These are phyloP conservation scores for Salvelinus sp. DNA, from an alignment of 2,113 vertebrate genomes.

Conservation along the genomic window DNA sequence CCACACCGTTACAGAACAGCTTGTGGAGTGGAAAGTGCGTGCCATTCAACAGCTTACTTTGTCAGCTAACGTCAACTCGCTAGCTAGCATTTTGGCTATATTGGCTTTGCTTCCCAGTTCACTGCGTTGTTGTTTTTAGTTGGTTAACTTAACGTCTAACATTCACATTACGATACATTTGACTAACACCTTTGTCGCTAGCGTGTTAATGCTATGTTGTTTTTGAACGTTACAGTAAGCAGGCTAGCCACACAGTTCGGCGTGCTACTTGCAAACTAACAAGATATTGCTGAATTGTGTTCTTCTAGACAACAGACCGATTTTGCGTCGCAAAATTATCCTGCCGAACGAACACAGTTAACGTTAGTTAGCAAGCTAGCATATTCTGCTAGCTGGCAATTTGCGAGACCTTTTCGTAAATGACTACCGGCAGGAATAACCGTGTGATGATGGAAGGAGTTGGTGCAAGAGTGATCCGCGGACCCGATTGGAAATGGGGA, in stretches of 20 bases:
- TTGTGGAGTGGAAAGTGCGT: constrained; percentile 22
- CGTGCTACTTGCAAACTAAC: neutral
- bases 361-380: constrained; percentile 24
- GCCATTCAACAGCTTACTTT: constrained; percentile 40
- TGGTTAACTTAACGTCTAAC: neutral
- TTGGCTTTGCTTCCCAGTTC: neutral
- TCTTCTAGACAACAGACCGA: neutral
- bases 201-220: constrained; percentile 23
- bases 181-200: neutral
- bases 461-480: constrained; percentile 91
- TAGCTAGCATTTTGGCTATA: neutral
- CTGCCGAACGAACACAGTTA: neutral
- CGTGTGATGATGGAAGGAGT: constrained; percentile 98
- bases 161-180: neutral
- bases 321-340: constrained; percentile 26
- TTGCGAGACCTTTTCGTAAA: constrained; percentile 56
- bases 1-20: constrained; percentile 28
- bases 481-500: constrained; percentile 99
- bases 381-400: constrained; percentile 28
- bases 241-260: neutral
- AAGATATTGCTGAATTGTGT: no score
- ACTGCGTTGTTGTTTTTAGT: neutral
- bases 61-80: constrained; percentile 31
- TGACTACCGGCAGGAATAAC: constrained; percentile 97
- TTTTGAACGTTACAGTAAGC: neutral